Evolutionary conservation across 2,797 vertebrate genomes (phyloP), one percentile per base, ranked within the genome.

Genomic region (Oryzias sinensis): DNA sequence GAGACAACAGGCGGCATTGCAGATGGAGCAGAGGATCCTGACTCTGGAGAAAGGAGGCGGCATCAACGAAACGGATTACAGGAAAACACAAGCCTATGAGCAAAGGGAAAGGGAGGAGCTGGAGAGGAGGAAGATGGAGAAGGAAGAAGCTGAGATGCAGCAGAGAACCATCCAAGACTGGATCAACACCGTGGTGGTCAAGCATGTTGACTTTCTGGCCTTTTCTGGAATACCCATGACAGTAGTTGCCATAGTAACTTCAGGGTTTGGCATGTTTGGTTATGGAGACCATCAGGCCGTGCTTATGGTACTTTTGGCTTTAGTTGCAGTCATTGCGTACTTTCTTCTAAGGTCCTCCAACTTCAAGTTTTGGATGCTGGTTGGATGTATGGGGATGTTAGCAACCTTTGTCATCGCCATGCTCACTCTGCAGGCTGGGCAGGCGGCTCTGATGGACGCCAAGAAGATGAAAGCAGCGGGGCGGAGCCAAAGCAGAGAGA

Each of bases 331-430:
- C 29, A 80, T 85, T 0, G 53, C 44, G 9, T 82, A 55, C 49
- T 16, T 53, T 3, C 68, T 88, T 1, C 4, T 88, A 2, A 79
- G 70, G 15, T 62, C 70, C 0, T 51, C 68, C 0, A 68, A 82
- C 68, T 85, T 88, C 37, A 83, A 85, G 47, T 88, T 86, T 44
- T 88, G 87, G 87, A 87, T 88, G 87, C 45, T 86, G 62, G 65
- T 77, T 0, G 87, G 74, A 4, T 86, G 79, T 59, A 81, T 87
- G 70, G 84, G 70, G 14, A 81, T 82, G 80, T 50, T 88, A 0
- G 76, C 79, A 1, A 79, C 80, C 0, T 87, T 86, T 1, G 60
- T 87, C 50, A 71, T 87, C 0, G 83, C 85, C 17, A 44, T 88
- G 54, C 85, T 88, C 16, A 87, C 85, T 1, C 56, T 87, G 0